Percentiles rank a stretch among this genome's conserved stretches.
These are phyloP conservation scores for Sthenelais limicola DNA, from an alignment of 2,888 invertebrate genomes.

Conservation along the genomic window DNA sequence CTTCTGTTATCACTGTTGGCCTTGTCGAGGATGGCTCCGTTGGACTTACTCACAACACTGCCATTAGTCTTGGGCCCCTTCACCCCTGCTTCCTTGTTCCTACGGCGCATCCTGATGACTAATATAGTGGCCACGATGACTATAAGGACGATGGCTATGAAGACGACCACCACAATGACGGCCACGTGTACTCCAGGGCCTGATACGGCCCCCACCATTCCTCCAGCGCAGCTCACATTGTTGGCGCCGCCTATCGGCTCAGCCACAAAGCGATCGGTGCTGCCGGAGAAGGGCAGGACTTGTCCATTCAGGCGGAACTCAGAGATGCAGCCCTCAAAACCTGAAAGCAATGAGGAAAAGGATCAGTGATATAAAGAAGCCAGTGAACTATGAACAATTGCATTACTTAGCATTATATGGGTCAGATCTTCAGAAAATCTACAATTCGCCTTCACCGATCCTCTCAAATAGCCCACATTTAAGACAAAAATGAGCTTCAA, in stretches of 20 bases:
- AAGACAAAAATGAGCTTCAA: no score
- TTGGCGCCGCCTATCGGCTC: constrained; percentile 50
- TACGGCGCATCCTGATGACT: constrained; percentile 83
- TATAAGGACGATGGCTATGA: constrained; percentile 82
- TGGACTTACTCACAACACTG: constrained; percentile 73
- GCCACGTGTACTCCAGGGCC: constrained; percentile 81
- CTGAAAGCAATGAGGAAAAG: constrained; percentile 65
- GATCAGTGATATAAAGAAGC: background rate
- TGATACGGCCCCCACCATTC: background rate
- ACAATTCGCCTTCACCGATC: no score
- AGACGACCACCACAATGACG: constrained; percentile 92
- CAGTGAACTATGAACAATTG: background rate
- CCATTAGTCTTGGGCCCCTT: constrained; percentile 71
- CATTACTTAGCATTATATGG: background rate
- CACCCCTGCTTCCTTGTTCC: constrained; percentile 79
- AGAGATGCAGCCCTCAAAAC: constrained; percentile 90
- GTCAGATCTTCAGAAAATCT: no score
- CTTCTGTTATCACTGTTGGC: constrained; percentile 46
- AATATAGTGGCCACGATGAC: constrained; percentile 77
- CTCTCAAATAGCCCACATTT: no score
- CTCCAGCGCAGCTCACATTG: constrained; percentile 11
- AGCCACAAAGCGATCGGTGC: constrained; percentile 76
- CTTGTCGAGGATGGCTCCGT: constrained; percentile 49
- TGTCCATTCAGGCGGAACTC: constrained; percentile 92
- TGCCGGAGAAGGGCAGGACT: constrained; percentile 90